Evolutionary conservation across 1,140 invertebrate genomes (phyloP).

Genomic region (Cyrtorhinus lividipennis): DNA sequence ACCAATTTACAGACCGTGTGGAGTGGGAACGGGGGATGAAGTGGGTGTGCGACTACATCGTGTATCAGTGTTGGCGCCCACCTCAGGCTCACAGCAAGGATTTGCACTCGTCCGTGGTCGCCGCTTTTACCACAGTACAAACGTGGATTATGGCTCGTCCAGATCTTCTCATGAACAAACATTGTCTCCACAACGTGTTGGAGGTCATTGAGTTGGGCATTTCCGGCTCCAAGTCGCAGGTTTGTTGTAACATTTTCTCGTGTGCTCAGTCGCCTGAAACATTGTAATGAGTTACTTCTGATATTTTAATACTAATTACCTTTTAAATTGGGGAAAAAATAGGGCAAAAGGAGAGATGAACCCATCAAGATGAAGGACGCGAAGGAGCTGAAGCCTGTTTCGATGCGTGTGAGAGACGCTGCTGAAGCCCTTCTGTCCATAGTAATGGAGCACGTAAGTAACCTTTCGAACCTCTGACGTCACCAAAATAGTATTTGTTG

Average conservation of each 20-base stretch:
- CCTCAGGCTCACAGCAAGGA: constrained; percentile 93
- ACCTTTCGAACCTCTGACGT: too few species aligned
- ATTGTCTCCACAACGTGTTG: constrained; percentile 79
- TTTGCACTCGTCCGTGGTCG: constrained; percentile 93
- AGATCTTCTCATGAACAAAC: constrained; percentile 75
- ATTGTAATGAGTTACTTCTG: too few species aligned
- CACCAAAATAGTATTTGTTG: too few species aligned
- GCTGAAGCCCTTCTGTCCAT: constrained; percentile 82
- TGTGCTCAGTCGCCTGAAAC: too few species aligned
- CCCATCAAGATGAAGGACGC: constrained; percentile 85
- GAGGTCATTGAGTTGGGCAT: constrained; percentile 96
- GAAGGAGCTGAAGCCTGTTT: constrained; percentile 89
- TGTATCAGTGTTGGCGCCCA: constrained; percentile 86
- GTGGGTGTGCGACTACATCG: constrained; percentile 96
- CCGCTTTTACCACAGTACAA: constrained; percentile 79
- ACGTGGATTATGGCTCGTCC: constrained; percentile 85
- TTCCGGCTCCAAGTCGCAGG: constrained; percentile 77
- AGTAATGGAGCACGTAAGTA: constrained; percentile 71
- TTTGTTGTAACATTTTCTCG: too few species aligned
- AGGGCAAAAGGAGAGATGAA: constrained; percentile 70
- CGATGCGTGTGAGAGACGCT: constrained; percentile 88
- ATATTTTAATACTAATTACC: constrained; percentile 2
- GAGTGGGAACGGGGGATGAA: constrained; percentile 59
- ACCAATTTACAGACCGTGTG: constrained; percentile 12
- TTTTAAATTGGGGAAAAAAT: background rate